Conservation (phyloP, 2,797 vertebrate species). For the Paramormyrops hopkinsi region DNA sequence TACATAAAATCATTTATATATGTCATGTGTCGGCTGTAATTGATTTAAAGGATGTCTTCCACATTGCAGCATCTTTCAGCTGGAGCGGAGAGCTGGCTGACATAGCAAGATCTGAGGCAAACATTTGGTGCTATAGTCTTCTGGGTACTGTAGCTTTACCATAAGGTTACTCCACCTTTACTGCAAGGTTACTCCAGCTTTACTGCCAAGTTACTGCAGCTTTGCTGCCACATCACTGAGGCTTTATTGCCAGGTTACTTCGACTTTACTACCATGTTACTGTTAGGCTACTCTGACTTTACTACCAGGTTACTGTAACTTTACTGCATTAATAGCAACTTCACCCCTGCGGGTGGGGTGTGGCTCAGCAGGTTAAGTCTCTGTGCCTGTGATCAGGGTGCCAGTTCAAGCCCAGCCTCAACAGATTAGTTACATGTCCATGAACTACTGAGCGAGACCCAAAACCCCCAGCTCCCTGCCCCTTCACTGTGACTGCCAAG, state of each 20-base stretch:
- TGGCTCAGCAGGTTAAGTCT: not conserved
- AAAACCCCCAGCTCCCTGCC: not conserved
- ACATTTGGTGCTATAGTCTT: not conserved
- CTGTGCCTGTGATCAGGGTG: not conserved
- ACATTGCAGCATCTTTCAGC: not conserved
- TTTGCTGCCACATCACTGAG: not conserved
- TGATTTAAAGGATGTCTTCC: not conserved
- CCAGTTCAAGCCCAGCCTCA: not conserved
- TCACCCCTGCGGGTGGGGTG: not conserved
- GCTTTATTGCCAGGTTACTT: not conserved
- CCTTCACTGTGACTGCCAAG: not conserved
- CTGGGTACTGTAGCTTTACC: not conserved
- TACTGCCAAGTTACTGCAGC: not conserved
- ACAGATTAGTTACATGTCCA: not conserved
- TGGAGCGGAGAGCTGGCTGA: not conserved
- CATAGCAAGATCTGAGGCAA: not conserved
- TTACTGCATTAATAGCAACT: not conserved
- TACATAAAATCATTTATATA: constrained; percentile 24
- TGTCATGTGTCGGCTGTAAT: not conserved
- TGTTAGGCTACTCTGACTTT: not conserved
- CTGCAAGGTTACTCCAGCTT: not conserved
- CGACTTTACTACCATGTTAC: not conserved
- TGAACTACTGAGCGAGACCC: not conserved
- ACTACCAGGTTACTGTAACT: not conserved
- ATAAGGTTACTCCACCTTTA: not conserved